Conservation (phyloP, 1,140 invertebrate genomes). For the Sminthurides bifidus region DNA sequence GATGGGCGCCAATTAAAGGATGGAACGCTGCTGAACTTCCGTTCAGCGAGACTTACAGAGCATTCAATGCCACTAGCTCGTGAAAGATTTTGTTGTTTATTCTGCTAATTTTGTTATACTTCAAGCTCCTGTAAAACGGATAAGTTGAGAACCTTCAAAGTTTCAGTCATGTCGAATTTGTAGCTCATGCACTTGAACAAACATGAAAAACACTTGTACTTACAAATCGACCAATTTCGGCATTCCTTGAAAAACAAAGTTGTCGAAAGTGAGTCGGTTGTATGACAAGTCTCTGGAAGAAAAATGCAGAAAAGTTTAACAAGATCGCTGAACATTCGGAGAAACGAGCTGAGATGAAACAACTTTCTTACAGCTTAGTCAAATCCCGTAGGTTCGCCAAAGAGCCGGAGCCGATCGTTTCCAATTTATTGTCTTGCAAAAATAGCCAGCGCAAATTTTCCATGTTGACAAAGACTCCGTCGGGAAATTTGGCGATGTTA, state of each 20-base stretch:
- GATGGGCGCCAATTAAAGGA: no score
- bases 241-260: constrained; percentile 12
- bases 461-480: not conserved
- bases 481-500: not conserved
- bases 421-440: constrained; percentile 2
- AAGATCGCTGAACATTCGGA: not conserved
- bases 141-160: not conserved
- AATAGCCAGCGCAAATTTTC: not conserved
- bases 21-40: no score
- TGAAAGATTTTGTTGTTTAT: not conserved
- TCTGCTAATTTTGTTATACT: not conserved
- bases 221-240: constrained; percentile 2
- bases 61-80: not conserved
- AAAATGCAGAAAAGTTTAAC: not conserved
- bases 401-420: not conserved
- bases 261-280: constrained; percentile 4
- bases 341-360: no score
- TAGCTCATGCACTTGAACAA: not conserved
- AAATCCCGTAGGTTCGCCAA: not conserved
- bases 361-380: constrained; percentile 7
- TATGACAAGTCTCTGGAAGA: not conserved
- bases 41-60: not conserved
- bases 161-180: not conserved
- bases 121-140: not conserved
- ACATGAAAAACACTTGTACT: not conserved